Percentiles rank a stretch among this genome's conserved stretches.
Conservation (phyloP, 1,140 invertebrate species). For the Brachionus plicatilis region DNA sequence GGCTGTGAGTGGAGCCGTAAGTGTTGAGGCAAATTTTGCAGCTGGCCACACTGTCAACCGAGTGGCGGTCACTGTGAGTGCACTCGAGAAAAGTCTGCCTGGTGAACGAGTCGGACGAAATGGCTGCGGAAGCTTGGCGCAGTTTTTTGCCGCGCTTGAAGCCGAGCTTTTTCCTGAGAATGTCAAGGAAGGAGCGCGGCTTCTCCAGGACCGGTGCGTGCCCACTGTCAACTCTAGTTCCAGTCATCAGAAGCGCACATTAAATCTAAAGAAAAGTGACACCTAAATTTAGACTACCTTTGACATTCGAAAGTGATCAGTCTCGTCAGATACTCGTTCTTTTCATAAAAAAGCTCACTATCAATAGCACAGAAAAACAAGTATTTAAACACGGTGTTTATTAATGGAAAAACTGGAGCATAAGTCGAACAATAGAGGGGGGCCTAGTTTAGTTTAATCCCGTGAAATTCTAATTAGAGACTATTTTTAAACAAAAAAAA, state of each 20-base stretch:
- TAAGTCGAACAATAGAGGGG: conserved; percentile 27
- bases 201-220: background rate
- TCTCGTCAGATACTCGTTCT: conserved; percentile 16
- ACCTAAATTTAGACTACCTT: background rate
- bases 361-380: conserved; percentile 6
- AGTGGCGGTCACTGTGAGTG: background rate
- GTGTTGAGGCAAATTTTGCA: conserved; percentile 37
- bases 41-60: background rate
- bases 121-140: background rate
- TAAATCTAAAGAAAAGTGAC: background rate
- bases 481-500: background rate
- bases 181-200: background rate
- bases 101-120: background rate
- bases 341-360: background rate
- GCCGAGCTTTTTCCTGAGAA: background rate
- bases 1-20: background rate
- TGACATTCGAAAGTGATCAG: conserved; percentile 3
- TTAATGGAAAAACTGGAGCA: conserved; percentile 28
- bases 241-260: background rate
- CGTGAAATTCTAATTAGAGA: background rate
- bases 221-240: background rate
- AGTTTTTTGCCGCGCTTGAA: background rate
- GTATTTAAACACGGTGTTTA: conserved; percentile 10
- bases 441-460: background rate
- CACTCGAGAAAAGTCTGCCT: background rate